Percentiles rank a stretch among this genome's conserved stretches.
phyloP scores from a whole-genome alignment of 2,797 vertebrate species.

The Anabacerthia variegaticeps region DNA sequence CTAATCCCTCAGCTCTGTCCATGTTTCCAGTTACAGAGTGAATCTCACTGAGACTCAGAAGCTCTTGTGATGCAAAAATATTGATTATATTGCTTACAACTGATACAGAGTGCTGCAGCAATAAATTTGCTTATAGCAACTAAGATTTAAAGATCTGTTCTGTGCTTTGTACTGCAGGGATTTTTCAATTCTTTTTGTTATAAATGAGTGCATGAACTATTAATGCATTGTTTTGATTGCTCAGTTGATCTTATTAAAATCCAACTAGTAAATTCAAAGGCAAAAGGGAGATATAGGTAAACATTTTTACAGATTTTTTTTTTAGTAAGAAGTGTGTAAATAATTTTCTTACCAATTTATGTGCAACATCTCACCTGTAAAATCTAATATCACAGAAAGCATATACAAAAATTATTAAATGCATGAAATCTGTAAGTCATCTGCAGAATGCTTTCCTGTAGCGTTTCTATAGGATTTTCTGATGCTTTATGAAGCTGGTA shows the following conservation, averaged over 20 bases:
- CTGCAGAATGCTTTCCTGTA: not conserved
- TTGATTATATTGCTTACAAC: not conserved
- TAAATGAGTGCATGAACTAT: not conserved
- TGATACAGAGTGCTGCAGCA: not conserved
- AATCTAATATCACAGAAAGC: not conserved
- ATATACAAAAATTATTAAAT: not conserved
- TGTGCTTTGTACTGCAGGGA: not conserved
- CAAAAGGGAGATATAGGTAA: not conserved
- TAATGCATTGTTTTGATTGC: not conserved
- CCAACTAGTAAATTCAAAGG: not conserved
- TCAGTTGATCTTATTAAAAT: not conserved
- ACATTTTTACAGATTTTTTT: not conserved
- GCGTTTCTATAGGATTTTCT: not conserved
- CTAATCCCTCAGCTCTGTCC: not conserved
- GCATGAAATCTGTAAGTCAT: not conserved
- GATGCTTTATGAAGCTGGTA: not conserved
- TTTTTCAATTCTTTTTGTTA: not conserved
- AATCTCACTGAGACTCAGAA: not conserved
- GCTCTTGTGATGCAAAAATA: not conserved
- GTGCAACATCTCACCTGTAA: not conserved
- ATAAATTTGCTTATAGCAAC: not conserved
- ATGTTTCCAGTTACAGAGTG: not conserved
- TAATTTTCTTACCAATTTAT: not conserved
- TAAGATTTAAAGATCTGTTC: not conserved
- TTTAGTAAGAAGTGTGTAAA: not conserved